Evolutionary conservation across 2,113 vertebrate genomes (phyloP), one percentile per base, ranked within the genome.

Genomic region (Athene noctua): DNA sequence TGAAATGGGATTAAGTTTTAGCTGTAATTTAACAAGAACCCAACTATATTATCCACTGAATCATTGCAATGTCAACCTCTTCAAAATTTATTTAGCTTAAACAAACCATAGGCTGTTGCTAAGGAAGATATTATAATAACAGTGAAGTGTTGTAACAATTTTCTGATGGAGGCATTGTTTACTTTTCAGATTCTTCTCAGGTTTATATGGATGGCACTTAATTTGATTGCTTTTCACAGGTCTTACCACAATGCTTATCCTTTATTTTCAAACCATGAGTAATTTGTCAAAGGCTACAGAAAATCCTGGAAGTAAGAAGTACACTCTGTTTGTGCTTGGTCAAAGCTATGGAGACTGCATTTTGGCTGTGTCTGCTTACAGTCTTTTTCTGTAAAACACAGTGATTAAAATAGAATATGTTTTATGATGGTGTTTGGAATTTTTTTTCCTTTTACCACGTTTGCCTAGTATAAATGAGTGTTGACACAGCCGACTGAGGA

Each of bases 61-160:
- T 96, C 73, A 49, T 85, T 36, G 19, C 81, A 78, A 6, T 92
- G 94, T 96, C 97, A 96, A 70, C 62, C 49, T 91, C 86, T 95
- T 96, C 65, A 96, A 95, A 95, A 97, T 95, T 78, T 95, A 79
- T 72, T 92, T 63, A 88, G 70, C 82, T 96, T 97, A 95, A 94
- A 97, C 88, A 98, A 97, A 91, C 66, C 70, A 79, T 80, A 94
- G 62, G 63, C 86, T 94, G 90, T 97, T 98, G 95, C 97, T 97
- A 97, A 94, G 92, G 91, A 92, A 97, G 90, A 93, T 79, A 86
- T n/a, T 96, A 90, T 86, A 96, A 86, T 80, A 78, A 55, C 79
- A 92, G n/a, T 42, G 46, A 73, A 94, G 47, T 70, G 75, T 89
- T 94, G 68, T 84, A 95, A 96, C 51, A 84, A 23, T 68, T 82